phyloP scores from a whole-genome alignment of 1,140 invertebrate species.

The Augochlora pura region DNA sequence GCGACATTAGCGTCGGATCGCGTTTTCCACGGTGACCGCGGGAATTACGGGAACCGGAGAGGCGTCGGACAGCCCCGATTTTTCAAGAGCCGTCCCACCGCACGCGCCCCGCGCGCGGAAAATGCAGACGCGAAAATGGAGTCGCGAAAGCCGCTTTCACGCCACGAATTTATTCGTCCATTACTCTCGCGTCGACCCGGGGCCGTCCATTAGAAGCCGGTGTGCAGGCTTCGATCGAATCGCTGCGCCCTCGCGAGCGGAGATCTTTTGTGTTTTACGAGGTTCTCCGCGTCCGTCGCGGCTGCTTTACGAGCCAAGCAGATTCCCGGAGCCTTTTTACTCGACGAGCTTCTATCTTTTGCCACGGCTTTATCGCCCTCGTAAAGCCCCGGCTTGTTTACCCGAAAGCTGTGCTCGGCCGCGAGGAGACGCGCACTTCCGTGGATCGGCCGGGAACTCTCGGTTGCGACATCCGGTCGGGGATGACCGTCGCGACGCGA shows the following conservation, averaged over 20 bases:
- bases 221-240: too few species aligned
- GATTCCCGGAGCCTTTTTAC: slow-evolving; percentile 34
- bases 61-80: slow-evolving; percentile 2
- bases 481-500: neutral
- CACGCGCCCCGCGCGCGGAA: neutral
- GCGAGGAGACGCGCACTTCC: too few species aligned
- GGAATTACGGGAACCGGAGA: slow-evolving; percentile 31
- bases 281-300: slow-evolving; percentile 9
- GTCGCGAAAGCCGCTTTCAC: slow-evolving; percentile 8
- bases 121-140: neutral
- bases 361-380: slow-evolving; percentile 40
- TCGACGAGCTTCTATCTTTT: slow-evolving; percentile 39
- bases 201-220: too few species aligned
- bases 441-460: neutral
- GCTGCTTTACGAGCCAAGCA: slow-evolving; percentile 42
- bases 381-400: slow-evolving; percentile 34
- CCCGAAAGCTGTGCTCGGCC: too few species aligned
- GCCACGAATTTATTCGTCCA: too few species aligned
- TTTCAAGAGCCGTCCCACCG: neutral
- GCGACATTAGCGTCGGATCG: slow-evolving; percentile 55
- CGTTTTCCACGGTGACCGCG: slow-evolving; percentile 55
- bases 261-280: slow-evolving; percentile 42
- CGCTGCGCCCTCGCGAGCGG: neutral
- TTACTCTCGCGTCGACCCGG: too few species aligned
- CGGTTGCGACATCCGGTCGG: too few species aligned